Base-by-base conservation (phyloP, 37 sponge, comb jelly and placozoan genomes). In the Aphrocallistes beatrix region DNA sequence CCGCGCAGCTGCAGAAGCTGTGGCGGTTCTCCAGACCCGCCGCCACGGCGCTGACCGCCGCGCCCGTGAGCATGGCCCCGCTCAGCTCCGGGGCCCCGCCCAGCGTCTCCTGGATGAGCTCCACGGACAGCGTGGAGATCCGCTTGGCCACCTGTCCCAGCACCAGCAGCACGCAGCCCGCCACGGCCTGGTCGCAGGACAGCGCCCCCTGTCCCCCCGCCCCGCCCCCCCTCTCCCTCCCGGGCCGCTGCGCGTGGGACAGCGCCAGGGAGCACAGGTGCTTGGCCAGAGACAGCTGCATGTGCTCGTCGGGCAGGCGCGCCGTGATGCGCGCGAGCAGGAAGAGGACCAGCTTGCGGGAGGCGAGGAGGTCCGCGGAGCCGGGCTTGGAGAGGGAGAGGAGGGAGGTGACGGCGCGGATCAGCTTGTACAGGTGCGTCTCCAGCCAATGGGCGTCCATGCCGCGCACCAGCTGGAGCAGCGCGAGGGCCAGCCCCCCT, bases 401-500 rank as follows among this genome's bases (percentile, higher is more conserved):
- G 36, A 99, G 88, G 6, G 90, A 90, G 50, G 94, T 87, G 34
- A 95, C 42, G 51, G 92, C 93, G 6, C 83, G 51, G 38, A 90
- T 81, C 36, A 99, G 51, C 60, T 81, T 39, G 28, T 88, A 48
- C 28, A 96, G 91, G 38, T 95, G 83, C 38, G 83, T 47, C 87
- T 92, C 99, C 87, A 95, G 87, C 96, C 99, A 95, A 21, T 69
- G 84, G 1, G 89, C 89, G 16, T 94, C 96, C 99, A 99, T 92
- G 37, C 87, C 92, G 36, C 83, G 84, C 50, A 99, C 87, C 81
- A 99, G 34, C 75, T 60, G 32, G 3, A 60, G 75, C 32, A 60
- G 75, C 10, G 75, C 10, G 28, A 60, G n/a, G 6, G 23, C 39
- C 39, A 40, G 37, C 39, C 39, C 83, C 6, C 45, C 45, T 23